Conservation (phyloP, 2,888 invertebrate genomes). For the Dicyrtoma fusca region DNA sequence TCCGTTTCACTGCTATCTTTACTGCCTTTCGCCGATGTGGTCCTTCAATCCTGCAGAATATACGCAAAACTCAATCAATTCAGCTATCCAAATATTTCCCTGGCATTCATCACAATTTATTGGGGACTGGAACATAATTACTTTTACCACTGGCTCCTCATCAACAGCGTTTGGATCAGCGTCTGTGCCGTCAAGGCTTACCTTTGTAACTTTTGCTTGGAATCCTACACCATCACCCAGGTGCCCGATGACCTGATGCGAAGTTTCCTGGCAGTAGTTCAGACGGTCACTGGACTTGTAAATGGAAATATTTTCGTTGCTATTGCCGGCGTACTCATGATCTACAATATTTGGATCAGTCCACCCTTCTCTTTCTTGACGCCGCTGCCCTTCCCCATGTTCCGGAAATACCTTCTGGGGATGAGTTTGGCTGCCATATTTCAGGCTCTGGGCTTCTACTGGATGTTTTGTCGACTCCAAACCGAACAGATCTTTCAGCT, state of each 20-base stretch:
- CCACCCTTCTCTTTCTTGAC: too few relatives aligned
- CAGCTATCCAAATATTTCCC: background rate
- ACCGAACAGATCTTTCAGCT: background rate
- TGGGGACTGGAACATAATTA: constrained; percentile 5
- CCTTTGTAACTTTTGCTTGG: background rate
- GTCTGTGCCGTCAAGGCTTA: background rate
- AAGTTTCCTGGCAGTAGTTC: background rate
- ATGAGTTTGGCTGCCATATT: constrained; percentile 1
- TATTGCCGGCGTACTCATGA: background rate
- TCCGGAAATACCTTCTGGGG: constrained; percentile 3
- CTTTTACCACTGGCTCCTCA: background rate
- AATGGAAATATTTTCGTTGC: background rate
- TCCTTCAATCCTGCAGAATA: constrained; percentile 3
- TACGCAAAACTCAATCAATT: constrained; percentile 16
- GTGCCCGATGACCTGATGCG: background rate
- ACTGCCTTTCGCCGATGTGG: background rate
- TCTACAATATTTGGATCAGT: background rate
- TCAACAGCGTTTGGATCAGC: background rate
- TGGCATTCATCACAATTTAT: background rate
- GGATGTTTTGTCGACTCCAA: background rate
- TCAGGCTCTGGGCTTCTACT: background rate
- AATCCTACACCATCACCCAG: too few relatives aligned
- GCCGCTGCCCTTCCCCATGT: background rate
- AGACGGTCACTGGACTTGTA: background rate
- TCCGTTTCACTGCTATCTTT: background rate